Evolutionary conservation across 2,797 vertebrate genomes (phyloP).

Genomic region (Heteromormyrus szaboi): DNA sequence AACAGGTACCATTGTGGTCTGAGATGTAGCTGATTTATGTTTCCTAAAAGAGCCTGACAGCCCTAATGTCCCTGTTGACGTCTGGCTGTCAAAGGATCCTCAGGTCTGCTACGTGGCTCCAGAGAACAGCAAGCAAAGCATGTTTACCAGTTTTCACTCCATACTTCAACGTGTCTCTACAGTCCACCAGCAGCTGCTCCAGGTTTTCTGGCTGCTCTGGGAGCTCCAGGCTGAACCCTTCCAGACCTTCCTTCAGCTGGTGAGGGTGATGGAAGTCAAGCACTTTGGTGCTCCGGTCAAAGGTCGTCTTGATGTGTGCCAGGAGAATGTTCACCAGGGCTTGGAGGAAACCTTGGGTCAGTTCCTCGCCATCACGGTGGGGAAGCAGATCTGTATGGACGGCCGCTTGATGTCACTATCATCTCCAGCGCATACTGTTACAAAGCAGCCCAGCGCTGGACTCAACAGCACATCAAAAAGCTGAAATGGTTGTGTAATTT

Average conservation of each 20-base stretch:
- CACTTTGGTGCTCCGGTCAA: conserved; percentile 55
- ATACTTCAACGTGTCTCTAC: conserved; percentile 61
- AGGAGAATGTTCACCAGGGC: conserved; percentile 57
- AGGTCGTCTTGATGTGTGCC: conserved; percentile 53
- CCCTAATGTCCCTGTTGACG: neutral
- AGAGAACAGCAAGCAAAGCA: neutral
- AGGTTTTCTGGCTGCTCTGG: conserved; percentile 53
- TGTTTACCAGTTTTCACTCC: conserved; percentile 55
- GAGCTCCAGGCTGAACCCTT: conserved; percentile 59
- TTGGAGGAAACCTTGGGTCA: conserved; percentile 53
- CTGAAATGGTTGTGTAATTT: neutral
- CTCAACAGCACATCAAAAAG: neutral
- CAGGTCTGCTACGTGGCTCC: neutral
- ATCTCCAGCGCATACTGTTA: neutral
- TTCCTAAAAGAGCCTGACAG: neutral
- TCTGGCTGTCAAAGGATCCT: neutral
- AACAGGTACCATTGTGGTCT: neutral
- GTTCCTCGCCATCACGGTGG: conserved; percentile 42
- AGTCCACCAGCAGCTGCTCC: conserved; percentile 60
- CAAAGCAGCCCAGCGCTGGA: neutral
- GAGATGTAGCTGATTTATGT: neutral
- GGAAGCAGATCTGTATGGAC: conserved; percentile 53
- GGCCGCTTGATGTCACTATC: conserved; percentile 12
- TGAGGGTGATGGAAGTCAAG: conserved; percentile 62
- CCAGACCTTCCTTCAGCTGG: conserved; percentile 60